Percentiles rank a stretch among this genome's conserved stretches.
Evolutionary conservation across 2,888 invertebrate species (phyloP).

Genomic region (Cephus nigrinus): DNA sequence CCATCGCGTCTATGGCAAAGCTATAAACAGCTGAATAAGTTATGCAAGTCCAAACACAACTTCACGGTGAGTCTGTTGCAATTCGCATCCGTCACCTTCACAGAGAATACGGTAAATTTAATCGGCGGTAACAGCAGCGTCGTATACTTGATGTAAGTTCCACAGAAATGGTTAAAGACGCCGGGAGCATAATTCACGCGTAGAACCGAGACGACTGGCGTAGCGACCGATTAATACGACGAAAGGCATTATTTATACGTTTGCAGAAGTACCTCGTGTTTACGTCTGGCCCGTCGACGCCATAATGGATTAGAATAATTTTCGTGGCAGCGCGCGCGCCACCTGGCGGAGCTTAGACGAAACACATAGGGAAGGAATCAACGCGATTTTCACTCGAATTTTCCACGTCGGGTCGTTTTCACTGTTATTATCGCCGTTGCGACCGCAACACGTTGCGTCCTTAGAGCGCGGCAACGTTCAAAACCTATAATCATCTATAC

Average conservation of each 20-base stretch:
- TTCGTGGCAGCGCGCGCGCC: neutral
- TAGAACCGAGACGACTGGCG: neutral
- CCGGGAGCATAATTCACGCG: neutral
- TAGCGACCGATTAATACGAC: neutral
- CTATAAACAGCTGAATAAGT: neutral
- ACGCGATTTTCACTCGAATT: neutral
- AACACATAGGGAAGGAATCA: neutral
- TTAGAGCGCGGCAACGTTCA: conserved; percentile 16
- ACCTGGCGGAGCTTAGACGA: neutral
- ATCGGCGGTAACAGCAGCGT: neutral
- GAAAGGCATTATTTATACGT: neutral
- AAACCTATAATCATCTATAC: conserved; percentile 42
- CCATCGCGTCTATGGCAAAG: neutral
- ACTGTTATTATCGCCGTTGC: conserved; percentile 21
- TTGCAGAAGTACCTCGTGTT: neutral
- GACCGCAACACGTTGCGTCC: conserved; percentile 29
- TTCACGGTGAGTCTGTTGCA: too few relatives aligned
- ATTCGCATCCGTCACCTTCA: too few relatives aligned
- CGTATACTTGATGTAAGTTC: neutral
- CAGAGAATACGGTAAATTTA: neutral
- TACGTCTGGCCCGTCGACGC: neutral
- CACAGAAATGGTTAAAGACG: neutral
- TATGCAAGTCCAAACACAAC: neutral
- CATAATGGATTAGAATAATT: neutral
- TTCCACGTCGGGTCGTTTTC: neutral